phyloP scores from a whole-genome alignment of 2,113 vertebrate species.

The Neodontobutis hainanensis region DNA sequence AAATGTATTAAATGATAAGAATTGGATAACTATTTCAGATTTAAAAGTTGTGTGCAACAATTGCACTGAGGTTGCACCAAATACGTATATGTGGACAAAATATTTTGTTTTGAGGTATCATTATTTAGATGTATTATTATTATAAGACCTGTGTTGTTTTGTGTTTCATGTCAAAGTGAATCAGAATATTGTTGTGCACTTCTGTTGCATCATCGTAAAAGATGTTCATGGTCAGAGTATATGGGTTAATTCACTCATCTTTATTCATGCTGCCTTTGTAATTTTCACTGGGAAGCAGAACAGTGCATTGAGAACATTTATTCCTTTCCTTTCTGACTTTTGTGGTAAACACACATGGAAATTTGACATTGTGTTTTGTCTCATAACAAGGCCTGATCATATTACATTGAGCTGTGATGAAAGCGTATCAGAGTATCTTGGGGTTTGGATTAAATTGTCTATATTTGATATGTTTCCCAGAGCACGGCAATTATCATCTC shows the following conservation, averaged over 20 bases:
- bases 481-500: constrained; percentile 27
- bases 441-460: constrained; percentile 42
- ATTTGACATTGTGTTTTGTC: constrained; percentile 24
- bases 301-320: background rate
- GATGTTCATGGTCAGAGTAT: constrained; percentile 35
- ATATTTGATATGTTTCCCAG: constrained; percentile 41
- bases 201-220: constrained; percentile 26
- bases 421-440: constrained; percentile 20
- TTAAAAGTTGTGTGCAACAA: background rate
- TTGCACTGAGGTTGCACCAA: background rate
- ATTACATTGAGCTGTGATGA: constrained; percentile 16
- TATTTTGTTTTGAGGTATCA: background rate
- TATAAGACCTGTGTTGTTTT: background rate
- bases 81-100: background rate
- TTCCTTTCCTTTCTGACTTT: constrained; percentile 21
- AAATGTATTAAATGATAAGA: too few relatives aligned
- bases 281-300: constrained; percentile 19
- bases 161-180: constrained; percentile 5
- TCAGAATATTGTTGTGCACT: constrained; percentile 17
- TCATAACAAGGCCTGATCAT: constrained; percentile 26
- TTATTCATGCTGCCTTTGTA: constrained; percentile 30
- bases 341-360: constrained; percentile 31
- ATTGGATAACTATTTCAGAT: background rate
- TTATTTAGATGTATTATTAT: constrained; percentile 1
- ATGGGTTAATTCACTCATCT: constrained; percentile 44